phyloP scores from a whole-genome alignment of 2,113 vertebrate species.

The Zapornia atra region DNA sequence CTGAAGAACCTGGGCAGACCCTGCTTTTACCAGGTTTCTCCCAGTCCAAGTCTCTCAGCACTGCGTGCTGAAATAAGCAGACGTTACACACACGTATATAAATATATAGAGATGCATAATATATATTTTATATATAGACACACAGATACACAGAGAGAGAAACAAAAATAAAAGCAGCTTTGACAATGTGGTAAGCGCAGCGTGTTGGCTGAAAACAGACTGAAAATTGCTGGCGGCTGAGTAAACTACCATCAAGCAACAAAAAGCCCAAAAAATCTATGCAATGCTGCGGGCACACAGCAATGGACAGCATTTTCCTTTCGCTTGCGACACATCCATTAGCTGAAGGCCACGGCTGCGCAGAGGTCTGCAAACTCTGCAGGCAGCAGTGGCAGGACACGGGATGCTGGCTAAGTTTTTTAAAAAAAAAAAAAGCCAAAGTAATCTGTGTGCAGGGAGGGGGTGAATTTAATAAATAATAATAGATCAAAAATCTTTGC shows the following conservation, averaged over 20 bases:
- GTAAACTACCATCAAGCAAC: neutral
- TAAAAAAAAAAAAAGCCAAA: neutral
- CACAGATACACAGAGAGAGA: neutral
- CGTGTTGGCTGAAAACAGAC: neutral
- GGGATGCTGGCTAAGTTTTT: neutral
- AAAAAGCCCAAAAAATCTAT: neutral
- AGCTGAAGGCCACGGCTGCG: neutral
- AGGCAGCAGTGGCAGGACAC: neutral
- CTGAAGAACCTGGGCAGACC: neutral
- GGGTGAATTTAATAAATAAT: neutral
- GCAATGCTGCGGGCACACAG: neutral
- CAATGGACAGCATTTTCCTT: neutral
- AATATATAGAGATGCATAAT: neutral
- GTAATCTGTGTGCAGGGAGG: neutral
- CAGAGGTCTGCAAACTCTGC: neutral
- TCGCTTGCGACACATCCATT: neutral
- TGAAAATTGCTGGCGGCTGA: neutral
- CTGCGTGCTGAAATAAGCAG: neutral
- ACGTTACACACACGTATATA: neutral
- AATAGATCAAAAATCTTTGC: neutral
- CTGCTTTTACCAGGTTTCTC: neutral
- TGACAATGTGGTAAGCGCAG: neutral
- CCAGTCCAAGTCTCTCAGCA: neutral
- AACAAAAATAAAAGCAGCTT: constrained; percentile 10
- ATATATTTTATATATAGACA: neutral